Evolutionary conservation across 2,113 vertebrate genomes (phyloP), one percentile per base, ranked within the genome.

Genomic region (Hydrolagus affinis): DNA sequence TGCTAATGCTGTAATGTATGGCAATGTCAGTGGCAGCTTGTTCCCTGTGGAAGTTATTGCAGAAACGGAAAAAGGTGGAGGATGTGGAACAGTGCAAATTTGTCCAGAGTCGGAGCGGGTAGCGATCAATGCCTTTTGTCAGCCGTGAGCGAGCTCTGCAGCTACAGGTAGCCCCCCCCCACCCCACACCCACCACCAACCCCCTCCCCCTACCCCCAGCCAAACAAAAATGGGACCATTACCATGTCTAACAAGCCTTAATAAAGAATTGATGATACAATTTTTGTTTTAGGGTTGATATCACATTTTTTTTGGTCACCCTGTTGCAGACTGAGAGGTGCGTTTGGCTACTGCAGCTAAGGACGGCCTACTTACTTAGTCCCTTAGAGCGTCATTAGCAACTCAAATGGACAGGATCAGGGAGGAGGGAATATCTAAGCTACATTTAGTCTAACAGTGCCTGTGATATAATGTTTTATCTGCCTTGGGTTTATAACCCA

Each of bases 71-170:
- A 76, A 78, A 86, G 66, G 74, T 85, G 85, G 86, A 83, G 85
- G 88, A 87, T 72, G 44, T 89, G 89, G 88, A 88, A 85, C 89
- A 90, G 90, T 90, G 90, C 90, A 90, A 90, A 90, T 90, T 87
- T 89, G 87, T 88, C 89, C 90, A 89, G 90, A 87, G 87, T 88
- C 88, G 86, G 86, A 86, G 85, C 21, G 86, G 88, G 85, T 32
- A 83, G 44, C 44, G 44, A 44, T 44, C 44, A 57, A 70, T 8
- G 14, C 17, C 30, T 72, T 89, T 88, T 88, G 86, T 23, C 62
- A 68, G 78, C 66, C 32, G 64, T 9, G 23, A 11, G 59, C 62
- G 14, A 28, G 15, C 11, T 60, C 68, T 76, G 12, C 28, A 30
- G 19, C 23, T 12, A 66, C 25, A 76, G 68, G 28, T 17, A 10